A percentile compares a stretch with the other conserved stretches of the same genome.
Conservation (phyloP, 2,888 invertebrate genomes). For the Nephrocerus scutellatus region DNA sequence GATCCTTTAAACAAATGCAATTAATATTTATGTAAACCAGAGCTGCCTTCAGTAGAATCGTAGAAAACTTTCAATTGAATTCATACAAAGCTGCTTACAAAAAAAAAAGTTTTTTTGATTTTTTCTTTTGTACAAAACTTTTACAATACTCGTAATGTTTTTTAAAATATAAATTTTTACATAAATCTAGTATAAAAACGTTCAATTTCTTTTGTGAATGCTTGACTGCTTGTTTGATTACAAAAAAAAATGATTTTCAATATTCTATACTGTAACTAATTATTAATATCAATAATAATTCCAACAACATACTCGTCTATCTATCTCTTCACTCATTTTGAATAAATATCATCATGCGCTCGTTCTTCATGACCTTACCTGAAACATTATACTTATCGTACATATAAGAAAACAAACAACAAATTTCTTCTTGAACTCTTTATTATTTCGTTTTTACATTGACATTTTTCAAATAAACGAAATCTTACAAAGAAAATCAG, state of each 20-base stretch:
- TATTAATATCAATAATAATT: constrained; percentile 8
- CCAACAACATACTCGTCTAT: constrained; percentile 19
- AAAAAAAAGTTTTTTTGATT: too few relatives aligned
- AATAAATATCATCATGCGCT: constrained; percentile 24
- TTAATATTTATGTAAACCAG: constrained; percentile 19
- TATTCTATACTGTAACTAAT: constrained; percentile 12
- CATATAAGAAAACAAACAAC: constrained; percentile 10
- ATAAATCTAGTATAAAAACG: too few relatives aligned
- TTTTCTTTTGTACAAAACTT: too few relatives aligned
- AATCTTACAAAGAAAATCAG: too few relatives aligned
- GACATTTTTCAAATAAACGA: too few relatives aligned
- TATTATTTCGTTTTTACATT: too few relatives aligned
- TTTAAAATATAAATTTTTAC: too few relatives aligned
- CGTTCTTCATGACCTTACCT: constrained; percentile 25
- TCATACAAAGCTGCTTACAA: too few relatives aligned
- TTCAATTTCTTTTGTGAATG: constrained; percentile 23
- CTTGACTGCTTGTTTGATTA: constrained; percentile 21
- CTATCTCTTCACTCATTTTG: constrained; percentile 19
- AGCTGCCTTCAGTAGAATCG: constrained; percentile 23
- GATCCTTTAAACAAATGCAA: constrained; percentile 18
- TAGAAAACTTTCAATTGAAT: too few relatives aligned
- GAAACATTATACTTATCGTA: constrained; percentile 18
- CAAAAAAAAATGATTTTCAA: constrained; percentile 14
- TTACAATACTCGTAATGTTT: too few relatives aligned
- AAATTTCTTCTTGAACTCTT: too few relatives aligned